phyloP scores from a whole-genome alignment of 2,888 invertebrate genomes.

The Autographa pulchrina region DNA sequence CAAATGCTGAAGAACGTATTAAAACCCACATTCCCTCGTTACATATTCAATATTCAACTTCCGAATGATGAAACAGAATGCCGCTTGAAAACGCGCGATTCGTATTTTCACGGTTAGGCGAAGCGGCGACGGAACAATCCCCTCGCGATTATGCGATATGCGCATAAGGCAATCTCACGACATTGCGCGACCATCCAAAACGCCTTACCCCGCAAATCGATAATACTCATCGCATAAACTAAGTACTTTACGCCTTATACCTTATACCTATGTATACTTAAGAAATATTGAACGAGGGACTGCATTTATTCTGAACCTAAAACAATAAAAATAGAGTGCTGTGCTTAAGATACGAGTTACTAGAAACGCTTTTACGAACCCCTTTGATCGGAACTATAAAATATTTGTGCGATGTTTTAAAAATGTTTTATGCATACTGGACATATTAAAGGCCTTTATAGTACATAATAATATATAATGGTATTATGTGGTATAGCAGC shows the following conservation, averaged over 20 bases:
- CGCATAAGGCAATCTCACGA: constrained; percentile 7
- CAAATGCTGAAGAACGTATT: background rate
- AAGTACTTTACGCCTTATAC: constrained; percentile 5
- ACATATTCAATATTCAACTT: constrained; percentile 9
- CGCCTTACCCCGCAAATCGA: constrained; percentile 6
- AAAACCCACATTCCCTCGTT: constrained; percentile 2
- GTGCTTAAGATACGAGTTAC: background rate
- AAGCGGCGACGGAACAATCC: constrained; percentile 5
- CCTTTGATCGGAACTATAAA: background rate
- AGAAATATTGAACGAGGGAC: constrained; percentile 1
- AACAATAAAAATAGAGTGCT: constrained; percentile 7
- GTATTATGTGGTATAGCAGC: background rate
- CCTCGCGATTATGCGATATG: constrained; percentile 9
- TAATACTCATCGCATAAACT: constrained; percentile 9
- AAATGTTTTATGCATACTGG: background rate
- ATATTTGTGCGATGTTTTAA: background rate
- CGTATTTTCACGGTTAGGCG: constrained; percentile 6
- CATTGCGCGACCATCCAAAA: constrained; percentile 8
- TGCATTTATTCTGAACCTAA: constrained; percentile 8
- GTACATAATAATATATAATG: too few species aligned
- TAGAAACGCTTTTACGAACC: background rate
- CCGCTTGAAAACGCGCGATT: background rate
- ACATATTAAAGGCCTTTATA: too few species aligned
- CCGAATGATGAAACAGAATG: constrained; percentile 2
- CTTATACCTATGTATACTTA: background rate